Evolutionary conservation across 2,888 invertebrate species (phyloP).

Genomic region (Machimus rusticus): DNA sequence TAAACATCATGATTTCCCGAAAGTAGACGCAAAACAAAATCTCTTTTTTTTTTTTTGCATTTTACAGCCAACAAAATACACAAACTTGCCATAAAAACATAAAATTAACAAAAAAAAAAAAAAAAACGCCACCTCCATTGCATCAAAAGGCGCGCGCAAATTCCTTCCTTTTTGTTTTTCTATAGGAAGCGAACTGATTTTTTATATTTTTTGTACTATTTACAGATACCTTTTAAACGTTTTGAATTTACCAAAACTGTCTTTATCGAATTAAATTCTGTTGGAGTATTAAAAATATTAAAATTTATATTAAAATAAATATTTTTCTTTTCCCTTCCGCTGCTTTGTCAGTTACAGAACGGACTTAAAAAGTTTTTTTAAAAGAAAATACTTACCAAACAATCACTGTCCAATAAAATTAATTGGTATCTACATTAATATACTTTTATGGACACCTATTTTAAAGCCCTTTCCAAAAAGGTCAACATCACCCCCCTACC

Average conservation of each 20-base stretch:
- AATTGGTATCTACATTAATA: no score
- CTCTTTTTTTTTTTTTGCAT: neutral
- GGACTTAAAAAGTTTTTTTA: no score
- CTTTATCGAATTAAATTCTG: neutral
- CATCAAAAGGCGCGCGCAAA: neutral
- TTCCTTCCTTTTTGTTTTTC: neutral
- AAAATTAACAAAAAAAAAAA: neutral
- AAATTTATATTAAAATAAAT: no score
- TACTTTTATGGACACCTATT: no score
- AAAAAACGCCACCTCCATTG: neutral
- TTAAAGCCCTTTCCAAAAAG: no score
- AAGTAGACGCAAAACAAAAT: constrained; percentile 51
- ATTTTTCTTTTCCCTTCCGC: no score
- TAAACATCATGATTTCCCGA: constrained; percentile 61
- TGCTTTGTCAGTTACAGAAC: no score
- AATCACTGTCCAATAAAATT: no score
- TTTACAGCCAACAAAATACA: neutral
- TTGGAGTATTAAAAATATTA: neutral
- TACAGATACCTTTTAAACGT: neutral
- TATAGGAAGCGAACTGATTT: neutral
- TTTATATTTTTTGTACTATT: neutral
- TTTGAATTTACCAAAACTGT: neutral
- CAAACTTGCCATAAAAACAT: neutral
- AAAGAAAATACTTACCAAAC: no score
- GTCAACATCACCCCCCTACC: no score